Evolutionary conservation across 2,113 vertebrate species (phyloP).

Genomic region (Ammodytes dubius): DNA sequence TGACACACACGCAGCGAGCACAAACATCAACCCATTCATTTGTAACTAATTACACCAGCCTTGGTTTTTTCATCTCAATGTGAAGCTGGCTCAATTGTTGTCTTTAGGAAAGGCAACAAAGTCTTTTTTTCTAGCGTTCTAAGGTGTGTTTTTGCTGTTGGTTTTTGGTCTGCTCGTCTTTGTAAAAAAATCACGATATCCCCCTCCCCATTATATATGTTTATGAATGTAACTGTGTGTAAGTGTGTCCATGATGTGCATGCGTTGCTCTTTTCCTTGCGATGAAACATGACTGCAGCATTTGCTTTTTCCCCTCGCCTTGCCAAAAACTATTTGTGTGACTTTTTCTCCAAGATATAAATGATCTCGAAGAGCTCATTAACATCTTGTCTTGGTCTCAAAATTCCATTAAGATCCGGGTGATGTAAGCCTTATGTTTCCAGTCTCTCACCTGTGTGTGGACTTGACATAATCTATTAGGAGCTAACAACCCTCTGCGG

Average conservation of each 20-base stretch:
- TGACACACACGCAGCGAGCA: background rate
- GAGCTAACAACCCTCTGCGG: conserved; percentile 65
- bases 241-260: background rate
- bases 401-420: conserved; percentile 30
- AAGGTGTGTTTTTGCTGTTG: conserved; percentile 18
- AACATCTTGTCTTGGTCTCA: conserved; percentile 13
- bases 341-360: conserved; percentile 2
- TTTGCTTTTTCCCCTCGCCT: conserved; percentile 2
- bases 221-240: background rate
- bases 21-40: conserved; percentile 72
- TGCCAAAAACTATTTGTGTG: conserved; percentile 1
- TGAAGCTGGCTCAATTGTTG: conserved; percentile 61
- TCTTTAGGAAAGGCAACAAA: conserved; percentile 28
- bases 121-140: conserved; percentile 11
- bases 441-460: conserved; percentile 62
- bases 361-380: conserved; percentile 15
- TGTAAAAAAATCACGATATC: conserved; percentile 3
- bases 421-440: conserved; percentile 52
- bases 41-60: conserved; percentile 76
- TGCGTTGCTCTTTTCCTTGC: background rate
- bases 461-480: conserved; percentile 68
- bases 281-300: background rate
- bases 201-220: background rate
- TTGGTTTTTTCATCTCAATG: conserved; percentile 73
- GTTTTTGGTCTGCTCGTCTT: background rate